A percentile compares a stretch with the other conserved stretches of the same genome.
Conservation (phyloP, 2,888 invertebrate genomes). For the Dione juno region DNA sequence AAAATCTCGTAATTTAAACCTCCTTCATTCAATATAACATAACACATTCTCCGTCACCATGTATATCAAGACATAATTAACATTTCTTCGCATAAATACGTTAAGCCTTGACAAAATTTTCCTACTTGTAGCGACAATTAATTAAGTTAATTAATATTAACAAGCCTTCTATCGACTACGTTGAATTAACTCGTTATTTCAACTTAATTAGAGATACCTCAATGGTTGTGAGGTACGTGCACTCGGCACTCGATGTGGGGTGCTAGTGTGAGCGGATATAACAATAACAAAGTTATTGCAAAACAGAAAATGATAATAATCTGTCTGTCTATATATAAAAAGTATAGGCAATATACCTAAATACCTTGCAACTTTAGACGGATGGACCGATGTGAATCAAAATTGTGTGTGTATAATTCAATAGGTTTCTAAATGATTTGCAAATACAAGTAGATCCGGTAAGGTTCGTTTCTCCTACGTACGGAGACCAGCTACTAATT, state of each 20-base stretch:
- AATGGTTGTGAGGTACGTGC: slow-evolving; percentile 13
- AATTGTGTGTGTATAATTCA: no score
- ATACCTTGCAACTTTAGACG: no score
- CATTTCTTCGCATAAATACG: not conserved
- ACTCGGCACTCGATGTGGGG: slow-evolving; percentile 21
- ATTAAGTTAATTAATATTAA: slow-evolving; percentile 38
- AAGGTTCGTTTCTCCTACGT: no score
- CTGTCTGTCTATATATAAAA: no score
- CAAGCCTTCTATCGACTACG: slow-evolving; percentile 35
- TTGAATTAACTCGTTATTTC: slow-evolving; percentile 38
- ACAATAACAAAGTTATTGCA: not conserved
- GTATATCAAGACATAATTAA: slow-evolving; percentile 9
- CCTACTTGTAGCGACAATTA: slow-evolving; percentile 21
- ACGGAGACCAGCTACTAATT: no score
- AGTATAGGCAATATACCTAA: not conserved
- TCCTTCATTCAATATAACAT: no score
- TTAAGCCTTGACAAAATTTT: slow-evolving; percentile 12
- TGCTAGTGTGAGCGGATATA: slow-evolving; percentile 1
- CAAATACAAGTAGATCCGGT: no score
- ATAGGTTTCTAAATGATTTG: no score
- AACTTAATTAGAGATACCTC: slow-evolving; percentile 38
- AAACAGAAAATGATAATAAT: not conserved
- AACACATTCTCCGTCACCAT: no score
- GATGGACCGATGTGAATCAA: no score
- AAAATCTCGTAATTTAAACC: no score